Base-by-base conservation (phyloP, 2,113 vertebrate genomes). In the Dasypus novemcinctus region DNA sequence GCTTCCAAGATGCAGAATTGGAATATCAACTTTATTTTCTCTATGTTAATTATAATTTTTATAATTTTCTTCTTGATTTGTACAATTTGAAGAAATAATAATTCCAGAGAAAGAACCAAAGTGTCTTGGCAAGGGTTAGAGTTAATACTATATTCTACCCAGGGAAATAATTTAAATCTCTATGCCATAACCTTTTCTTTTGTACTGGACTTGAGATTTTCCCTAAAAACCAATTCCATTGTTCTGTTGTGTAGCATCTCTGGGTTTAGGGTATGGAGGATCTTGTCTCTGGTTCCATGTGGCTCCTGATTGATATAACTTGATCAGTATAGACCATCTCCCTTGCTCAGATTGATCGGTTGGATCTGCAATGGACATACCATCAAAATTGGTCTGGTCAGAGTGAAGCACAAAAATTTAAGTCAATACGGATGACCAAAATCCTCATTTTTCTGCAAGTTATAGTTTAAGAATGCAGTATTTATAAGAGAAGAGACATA, bases 101-200 rank as follows among this genome's bases (percentile, higher is more conserved):
- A 54, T 64, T 23, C 6, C n/a, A 87, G 15, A 64, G 18, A 83
- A 96, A 91, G n/a, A 90, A 81, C 43, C 12, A 13, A 90, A 87
- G 49, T 7, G 82, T 91, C 38, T 27, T 84, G 38, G 25, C 20
- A 89, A 63, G 78, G 38, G 38, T 36, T 92, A n/a, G 63, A 64
- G 21, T 83, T 84, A 59, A 49, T 18, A 31, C n/a, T 86, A 0
- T n/a, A 52, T 52, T 54, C 29, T 72, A 38, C 21, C 20, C 36
- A 31, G 36, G 36, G 31, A 78, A 82, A 78, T 57, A 0, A 43
- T 78, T 78, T 74, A 49, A 64, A 59, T 74, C 21, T 69, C 43
- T 52, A 13, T 46, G 7, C 72, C 5, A 15, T 87, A 38, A 0
- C 5, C 13, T 64, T 76, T 63, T 33, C 15, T 71, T 68, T 64